phyloP scores from a whole-genome alignment of 2,888 invertebrate genomes.

The Diloba caeruleocephala region DNA sequence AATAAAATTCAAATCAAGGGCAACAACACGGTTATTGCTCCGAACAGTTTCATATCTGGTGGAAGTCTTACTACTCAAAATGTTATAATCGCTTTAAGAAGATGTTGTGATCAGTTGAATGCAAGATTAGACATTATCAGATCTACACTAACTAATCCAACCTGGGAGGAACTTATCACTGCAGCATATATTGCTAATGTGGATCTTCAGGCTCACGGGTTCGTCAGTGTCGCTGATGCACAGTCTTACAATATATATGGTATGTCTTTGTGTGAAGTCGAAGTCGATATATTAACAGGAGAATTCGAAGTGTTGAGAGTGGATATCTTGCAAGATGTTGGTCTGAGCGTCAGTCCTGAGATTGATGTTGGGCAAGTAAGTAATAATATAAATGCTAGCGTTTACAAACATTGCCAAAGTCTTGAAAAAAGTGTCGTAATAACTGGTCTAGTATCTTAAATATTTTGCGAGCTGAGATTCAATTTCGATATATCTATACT shows the following conservation, averaged over 20 bases:
- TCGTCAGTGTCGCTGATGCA: slow-evolving; percentile 42
- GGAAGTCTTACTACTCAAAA: slow-evolving; percentile 84
- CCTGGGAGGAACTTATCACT: slow-evolving; percentile 84
- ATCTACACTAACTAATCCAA: slow-evolving; percentile 63
- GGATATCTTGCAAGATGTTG: slow-evolving; percentile 91
- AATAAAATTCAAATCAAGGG: slow-evolving; percentile 91
- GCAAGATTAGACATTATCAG: slow-evolving; percentile 52
- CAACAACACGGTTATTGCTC: slow-evolving; percentile 88
- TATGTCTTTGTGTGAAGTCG: slow-evolving; percentile 90
- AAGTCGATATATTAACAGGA: slow-evolving; percentile 92
- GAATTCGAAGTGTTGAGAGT: slow-evolving; percentile 89
- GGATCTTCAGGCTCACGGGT: slow-evolving; percentile 68
- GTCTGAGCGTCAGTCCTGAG: slow-evolving; percentile 90
- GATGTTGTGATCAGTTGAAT: slow-evolving; percentile 50
- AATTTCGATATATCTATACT: not conserved
- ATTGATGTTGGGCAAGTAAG: slow-evolving; percentile 91
- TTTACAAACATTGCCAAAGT: too few relatives aligned
- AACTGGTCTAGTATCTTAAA: too few relatives aligned
- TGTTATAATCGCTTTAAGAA: slow-evolving; percentile 57
- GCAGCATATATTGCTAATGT: slow-evolving; percentile 74
- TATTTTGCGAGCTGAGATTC: too few relatives aligned
- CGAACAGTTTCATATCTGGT: slow-evolving; percentile 91
- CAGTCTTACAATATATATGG: slow-evolving; percentile 81
- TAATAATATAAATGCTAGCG: not conserved
- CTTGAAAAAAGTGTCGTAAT: too few relatives aligned